Percentiles rank a stretch among this genome's conserved stretches.
These are phyloP conservation scores for Chloroceryle inda DNA, from an alignment of 2,797 vertebrate species.

Conservation along the genomic window DNA sequence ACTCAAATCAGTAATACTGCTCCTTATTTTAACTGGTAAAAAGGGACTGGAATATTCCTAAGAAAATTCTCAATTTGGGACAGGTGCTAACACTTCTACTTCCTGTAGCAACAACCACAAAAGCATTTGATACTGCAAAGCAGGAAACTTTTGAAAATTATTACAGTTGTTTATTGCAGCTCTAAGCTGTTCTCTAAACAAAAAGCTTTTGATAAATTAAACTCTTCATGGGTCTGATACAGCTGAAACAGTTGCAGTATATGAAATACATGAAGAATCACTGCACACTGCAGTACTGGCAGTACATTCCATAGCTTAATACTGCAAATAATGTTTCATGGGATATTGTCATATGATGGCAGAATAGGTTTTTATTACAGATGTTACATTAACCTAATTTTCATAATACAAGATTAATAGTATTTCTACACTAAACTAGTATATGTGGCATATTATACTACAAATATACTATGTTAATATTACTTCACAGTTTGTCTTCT, in stretches of 20 bases:
- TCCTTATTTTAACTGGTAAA: neutral
- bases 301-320: neutral
- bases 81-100: neutral
- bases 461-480: neutral
- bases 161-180: neutral
- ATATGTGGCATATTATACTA: neutral
- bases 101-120: neutral
- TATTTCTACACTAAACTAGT: neutral
- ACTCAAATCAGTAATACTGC: neutral
- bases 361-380: neutral
- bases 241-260: neutral
- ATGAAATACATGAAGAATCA: neutral
- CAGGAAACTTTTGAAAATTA: neutral
- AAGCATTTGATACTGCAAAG: neutral
- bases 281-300: neutral
- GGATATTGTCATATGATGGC: neutral
- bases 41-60: neutral
- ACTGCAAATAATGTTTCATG: neutral
- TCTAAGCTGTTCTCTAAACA: neutral
- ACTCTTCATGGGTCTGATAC: neutral
- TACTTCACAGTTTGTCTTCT: neutral
- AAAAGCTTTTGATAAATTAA: neutral
- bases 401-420: neutral
- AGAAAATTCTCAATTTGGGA: neutral
- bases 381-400: neutral